Percentiles rank a stretch among this genome's conserved stretches.
phyloP scores from a whole-genome alignment of 2,888 invertebrate species.

The Lissonota sp. region DNA sequence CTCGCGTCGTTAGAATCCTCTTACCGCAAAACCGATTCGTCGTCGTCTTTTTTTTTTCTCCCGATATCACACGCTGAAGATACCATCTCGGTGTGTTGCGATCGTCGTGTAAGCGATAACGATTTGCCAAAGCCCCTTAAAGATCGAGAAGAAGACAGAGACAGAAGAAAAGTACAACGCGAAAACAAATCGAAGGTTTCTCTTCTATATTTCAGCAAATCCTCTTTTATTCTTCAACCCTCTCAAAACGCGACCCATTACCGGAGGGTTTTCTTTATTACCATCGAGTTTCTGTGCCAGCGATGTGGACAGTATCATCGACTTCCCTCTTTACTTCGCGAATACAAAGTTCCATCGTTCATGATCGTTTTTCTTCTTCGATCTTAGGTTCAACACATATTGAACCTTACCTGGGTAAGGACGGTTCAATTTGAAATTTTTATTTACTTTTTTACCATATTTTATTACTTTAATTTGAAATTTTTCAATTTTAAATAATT shows the following conservation, averaged over 20 bases:
- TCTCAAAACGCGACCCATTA: constrained; percentile 19
- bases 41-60: constrained; percentile 8
- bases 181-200: constrained; percentile 7
- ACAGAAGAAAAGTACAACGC: not conserved
- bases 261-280: constrained; percentile 34
- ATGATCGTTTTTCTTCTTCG: constrained; percentile 2
- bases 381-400: not conserved
- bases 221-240: constrained; percentile 36
- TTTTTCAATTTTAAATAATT: no score
- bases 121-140: constrained; percentile 28
- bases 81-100: constrained; percentile 18
- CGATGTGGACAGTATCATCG: no score
- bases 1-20: not conserved
- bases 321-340: constrained; percentile 17
- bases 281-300: no score
- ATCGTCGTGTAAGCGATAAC: constrained; percentile 27
- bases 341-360: constrained; percentile 45
- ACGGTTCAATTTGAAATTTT: not conserved
- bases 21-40: constrained; percentile 12
- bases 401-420: not conserved
- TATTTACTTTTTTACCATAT: not conserved
- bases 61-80: constrained; percentile 30
- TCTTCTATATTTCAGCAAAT: constrained; percentile 26
- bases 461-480: no score
- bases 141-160: not conserved